These are phyloP conservation scores for Microcebus jonahi DNA, from an alignment of 2,113 vertebrate species.

Conservation along the genomic window DNA sequence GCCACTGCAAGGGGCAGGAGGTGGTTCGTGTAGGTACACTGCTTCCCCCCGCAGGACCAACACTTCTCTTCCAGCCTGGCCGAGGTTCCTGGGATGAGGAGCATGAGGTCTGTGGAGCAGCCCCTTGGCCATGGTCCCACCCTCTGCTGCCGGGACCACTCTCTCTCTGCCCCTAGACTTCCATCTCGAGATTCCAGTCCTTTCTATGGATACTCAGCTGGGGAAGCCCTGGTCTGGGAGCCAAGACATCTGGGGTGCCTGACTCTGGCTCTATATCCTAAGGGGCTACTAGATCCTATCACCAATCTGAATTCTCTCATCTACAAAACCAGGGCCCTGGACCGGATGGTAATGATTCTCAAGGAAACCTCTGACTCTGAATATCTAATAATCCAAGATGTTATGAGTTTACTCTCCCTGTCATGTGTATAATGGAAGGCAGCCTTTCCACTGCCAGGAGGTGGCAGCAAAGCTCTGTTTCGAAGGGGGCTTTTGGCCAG, in stretches of 20 bases:
- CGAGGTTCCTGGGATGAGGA: background rate
- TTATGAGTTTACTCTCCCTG: background rate
- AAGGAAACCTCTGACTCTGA: background rate
- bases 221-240: background rate
- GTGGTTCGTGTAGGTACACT: background rate
- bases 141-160: background rate
- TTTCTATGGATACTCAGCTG: background rate
- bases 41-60: background rate
- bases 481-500: background rate
- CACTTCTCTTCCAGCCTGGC: background rate
- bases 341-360: background rate
- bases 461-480: constrained; percentile 76
- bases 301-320: background rate
- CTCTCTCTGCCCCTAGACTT: background rate
- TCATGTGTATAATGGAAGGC: background rate
- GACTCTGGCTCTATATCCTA: background rate
- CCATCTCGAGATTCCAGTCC: background rate
- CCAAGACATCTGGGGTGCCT: background rate
- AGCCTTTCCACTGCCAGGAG: constrained; percentile 64
- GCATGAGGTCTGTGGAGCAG: background rate
- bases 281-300: background rate
- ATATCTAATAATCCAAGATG: background rate
- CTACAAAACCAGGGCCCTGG: background rate
- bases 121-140: background rate
- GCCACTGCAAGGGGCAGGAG: background rate